Conservation (phyloP, 2,797 vertebrate genomes). For the Anguilla marmorata region DNA sequence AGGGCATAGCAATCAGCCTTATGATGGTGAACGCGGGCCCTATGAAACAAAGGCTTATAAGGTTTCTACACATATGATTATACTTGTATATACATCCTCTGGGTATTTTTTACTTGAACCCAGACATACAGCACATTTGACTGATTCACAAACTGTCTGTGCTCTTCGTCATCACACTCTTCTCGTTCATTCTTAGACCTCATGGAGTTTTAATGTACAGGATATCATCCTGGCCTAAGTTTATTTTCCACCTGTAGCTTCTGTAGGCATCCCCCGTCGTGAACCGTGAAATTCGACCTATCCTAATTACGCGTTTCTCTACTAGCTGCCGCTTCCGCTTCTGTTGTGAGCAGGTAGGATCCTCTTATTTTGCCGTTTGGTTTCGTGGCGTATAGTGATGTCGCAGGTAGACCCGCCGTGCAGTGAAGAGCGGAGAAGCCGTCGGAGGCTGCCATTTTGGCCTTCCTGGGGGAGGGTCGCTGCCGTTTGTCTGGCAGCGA, state of each 20-base stretch:
- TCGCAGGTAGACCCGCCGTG: neutral
- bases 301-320: neutral
- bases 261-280: neutral
- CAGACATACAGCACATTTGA: neutral
- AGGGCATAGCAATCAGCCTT: no score
- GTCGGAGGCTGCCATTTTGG: neutral
- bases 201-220: neutral
- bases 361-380: neutral
- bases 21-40: no score
- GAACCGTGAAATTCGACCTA: neutral
- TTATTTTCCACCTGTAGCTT: neutral
- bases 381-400: neutral
- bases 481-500: slow-evolving; percentile 34
- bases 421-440: neutral
- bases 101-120: slow-evolving; percentile 21
- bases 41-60: no score
- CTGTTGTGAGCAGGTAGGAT: neutral
- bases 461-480: neutral
- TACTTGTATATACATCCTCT: neutral
- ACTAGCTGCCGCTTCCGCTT: neutral
- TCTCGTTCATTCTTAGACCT: neutral
- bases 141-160: neutral
- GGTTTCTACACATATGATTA: neutral
- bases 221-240: neutral
- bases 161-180: neutral